Percentiles rank a stretch among this genome's conserved stretches.
These are phyloP conservation scores for Acrossocheilus wenchowensis DNA, from an alignment of 2,797 vertebrate genomes.

Conservation along the genomic window DNA sequence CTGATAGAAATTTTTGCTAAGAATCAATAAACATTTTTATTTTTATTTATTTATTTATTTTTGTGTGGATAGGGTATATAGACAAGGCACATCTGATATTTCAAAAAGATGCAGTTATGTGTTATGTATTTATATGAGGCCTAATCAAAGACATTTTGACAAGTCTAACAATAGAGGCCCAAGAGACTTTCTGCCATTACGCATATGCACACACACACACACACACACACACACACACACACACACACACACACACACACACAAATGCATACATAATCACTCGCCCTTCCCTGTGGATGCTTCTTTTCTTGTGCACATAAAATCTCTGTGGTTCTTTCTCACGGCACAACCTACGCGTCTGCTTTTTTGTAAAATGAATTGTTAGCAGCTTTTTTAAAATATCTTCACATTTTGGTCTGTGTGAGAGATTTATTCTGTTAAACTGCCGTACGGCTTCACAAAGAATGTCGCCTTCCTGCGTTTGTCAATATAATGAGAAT, in stretches of 20 bases:
- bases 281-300: neutral
- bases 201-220: neutral
- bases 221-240: too few species aligned
- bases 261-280: conserved; percentile 23
- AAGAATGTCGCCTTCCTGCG: neutral
- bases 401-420: conserved; percentile 17
- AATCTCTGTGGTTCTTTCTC: neutral
- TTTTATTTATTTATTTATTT: neutral
- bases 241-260: neutral
- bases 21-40: neutral
- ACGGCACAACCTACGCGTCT: neutral
- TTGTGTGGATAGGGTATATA: neutral
- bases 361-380: neutral
- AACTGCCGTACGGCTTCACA: neutral
- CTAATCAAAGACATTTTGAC: conserved; percentile 58
- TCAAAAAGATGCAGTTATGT: neutral
- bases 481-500: conserved; percentile 44
- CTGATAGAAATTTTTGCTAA: neutral
- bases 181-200: conserved; percentile 1
- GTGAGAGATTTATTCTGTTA: neutral
- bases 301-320: neutral
- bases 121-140: conserved; percentile 59
- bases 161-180: conserved; percentile 51
- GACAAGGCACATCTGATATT: neutral
- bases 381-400: neutral